Percentiles rank a stretch among this genome's conserved stretches.
Evolutionary conservation across 2,888 invertebrate genomes (phyloP).

Genomic region (Scaptomyza flava): DNA sequence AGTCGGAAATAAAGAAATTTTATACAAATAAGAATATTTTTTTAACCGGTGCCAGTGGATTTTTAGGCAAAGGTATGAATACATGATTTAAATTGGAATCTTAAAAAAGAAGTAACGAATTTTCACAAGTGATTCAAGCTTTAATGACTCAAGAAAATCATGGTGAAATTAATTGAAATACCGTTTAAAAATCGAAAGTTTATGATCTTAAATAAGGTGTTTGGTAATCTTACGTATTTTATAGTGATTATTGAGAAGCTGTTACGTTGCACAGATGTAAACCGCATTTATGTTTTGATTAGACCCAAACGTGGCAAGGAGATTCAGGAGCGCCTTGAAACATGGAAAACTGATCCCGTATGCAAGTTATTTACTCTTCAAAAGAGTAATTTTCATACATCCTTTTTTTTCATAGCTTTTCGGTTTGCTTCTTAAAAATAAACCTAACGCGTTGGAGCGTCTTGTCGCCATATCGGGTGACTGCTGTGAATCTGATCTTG

Average conservation of each 20-base stretch:
- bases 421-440: constrained; percentile 47
- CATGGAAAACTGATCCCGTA: constrained; percentile 89
- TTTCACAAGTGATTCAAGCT: background rate
- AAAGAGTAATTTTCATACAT: background rate
- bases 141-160: background rate
- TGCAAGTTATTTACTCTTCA: constrained; percentile 56
- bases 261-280: constrained; percentile 85
- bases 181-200: background rate
- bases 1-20: constrained; percentile 85
- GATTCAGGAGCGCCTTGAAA: constrained; percentile 87
- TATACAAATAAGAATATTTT: constrained; percentile 86
- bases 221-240: constrained; percentile 2
- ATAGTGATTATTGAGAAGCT: constrained; percentile 61
- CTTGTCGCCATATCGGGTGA: constrained; percentile 83
- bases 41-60: constrained; percentile 87
- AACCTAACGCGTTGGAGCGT: constrained; percentile 76
- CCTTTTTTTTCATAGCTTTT: constrained; percentile 6
- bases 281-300: constrained; percentile 86
- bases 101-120: too few relatives aligned
- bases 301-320: constrained; percentile 87
- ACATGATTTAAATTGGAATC: too few relatives aligned
- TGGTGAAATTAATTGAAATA: background rate
- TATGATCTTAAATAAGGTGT: background rate
- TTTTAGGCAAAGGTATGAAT: constrained; percentile 82
- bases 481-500: constrained; percentile 81